These are phyloP conservation scores for Erythrolamprus reginae DNA, from an alignment of 2,113 vertebrate genomes.

Conservation along the genomic window DNA sequence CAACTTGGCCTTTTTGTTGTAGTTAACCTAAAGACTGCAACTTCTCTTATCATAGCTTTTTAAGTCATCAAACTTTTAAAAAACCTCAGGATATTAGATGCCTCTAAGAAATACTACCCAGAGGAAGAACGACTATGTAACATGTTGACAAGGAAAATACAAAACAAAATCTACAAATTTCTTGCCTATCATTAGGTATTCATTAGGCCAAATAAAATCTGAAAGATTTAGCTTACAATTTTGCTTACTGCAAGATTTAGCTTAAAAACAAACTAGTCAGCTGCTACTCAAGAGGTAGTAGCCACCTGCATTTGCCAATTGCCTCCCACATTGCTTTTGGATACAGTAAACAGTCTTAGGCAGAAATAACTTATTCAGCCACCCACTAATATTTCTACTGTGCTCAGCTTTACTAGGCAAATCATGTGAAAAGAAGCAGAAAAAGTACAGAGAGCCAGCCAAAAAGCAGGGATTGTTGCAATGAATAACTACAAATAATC, in stretches of 20 bases:
- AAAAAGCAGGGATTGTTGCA: not conserved
- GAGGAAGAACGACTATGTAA: not conserved
- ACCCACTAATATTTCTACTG: not conserved
- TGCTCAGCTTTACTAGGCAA: not conserved
- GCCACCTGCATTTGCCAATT: not conserved
- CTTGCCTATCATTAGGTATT: not conserved
- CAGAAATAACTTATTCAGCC: not conserved
- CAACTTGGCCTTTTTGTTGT: not conserved
- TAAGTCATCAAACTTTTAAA: not conserved
- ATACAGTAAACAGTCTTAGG: not conserved
- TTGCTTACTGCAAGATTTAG: not conserved
- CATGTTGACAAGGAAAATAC: not conserved
- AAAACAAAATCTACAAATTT: not conserved
- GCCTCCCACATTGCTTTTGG: not conserved
- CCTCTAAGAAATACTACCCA: too few relatives aligned
- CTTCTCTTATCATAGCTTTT: not conserved
- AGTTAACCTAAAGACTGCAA: not conserved
- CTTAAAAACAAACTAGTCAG: not conserved
- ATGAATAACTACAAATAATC: not conserved
- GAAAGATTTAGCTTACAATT: not conserved
- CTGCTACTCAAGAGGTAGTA: not conserved
- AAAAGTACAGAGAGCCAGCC: not conserved
- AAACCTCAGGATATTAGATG: not conserved
- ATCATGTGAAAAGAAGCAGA: not conserved
- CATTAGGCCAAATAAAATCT: not conserved